Conservation (phyloP, 1,140 invertebrate genomes). For the Rhopalosiphum padi region DNA sequence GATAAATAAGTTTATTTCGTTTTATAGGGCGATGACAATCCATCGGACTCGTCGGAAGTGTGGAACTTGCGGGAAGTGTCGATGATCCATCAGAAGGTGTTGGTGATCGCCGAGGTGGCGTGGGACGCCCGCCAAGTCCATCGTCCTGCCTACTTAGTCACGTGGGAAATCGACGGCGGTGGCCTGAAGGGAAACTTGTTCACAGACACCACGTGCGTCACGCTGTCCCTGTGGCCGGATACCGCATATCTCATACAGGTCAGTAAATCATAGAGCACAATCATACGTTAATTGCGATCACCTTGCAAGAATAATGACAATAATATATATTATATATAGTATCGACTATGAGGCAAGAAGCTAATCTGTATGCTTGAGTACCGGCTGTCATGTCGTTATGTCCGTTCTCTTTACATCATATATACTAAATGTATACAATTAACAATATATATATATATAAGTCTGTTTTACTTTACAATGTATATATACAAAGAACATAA, state of each 20-base stretch:
- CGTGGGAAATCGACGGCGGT: constrained; percentile 82
- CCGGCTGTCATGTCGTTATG: background rate
- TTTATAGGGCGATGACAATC: constrained; percentile 1
- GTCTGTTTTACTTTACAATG: background rate
- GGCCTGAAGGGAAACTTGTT: constrained; percentile 84
- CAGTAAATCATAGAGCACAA: background rate
- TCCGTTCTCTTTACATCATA: background rate
- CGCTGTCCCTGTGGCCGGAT: constrained; percentile 79
- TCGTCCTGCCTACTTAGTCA: constrained; percentile 71
- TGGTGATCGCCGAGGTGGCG: constrained; percentile 78
- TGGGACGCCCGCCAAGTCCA: constrained; percentile 69
- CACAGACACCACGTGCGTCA: constrained; percentile 78
- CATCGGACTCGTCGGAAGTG: constrained; percentile 59
- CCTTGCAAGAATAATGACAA: background rate
- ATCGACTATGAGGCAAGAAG: background rate
- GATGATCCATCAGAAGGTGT: constrained; percentile 73
- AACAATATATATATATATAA: background rate
- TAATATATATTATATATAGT: background rate
- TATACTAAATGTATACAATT: background rate
- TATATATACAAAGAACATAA: background rate
- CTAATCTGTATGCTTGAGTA: background rate
- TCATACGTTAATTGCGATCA: background rate
- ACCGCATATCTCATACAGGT: constrained; percentile 82
- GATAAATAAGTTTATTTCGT: background rate
- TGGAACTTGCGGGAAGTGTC: constrained; percentile 73